These are phyloP conservation scores for Paramisgurnus dabryanus DNA, from an alignment of 2,113 vertebrate species.

Conservation along the genomic window DNA sequence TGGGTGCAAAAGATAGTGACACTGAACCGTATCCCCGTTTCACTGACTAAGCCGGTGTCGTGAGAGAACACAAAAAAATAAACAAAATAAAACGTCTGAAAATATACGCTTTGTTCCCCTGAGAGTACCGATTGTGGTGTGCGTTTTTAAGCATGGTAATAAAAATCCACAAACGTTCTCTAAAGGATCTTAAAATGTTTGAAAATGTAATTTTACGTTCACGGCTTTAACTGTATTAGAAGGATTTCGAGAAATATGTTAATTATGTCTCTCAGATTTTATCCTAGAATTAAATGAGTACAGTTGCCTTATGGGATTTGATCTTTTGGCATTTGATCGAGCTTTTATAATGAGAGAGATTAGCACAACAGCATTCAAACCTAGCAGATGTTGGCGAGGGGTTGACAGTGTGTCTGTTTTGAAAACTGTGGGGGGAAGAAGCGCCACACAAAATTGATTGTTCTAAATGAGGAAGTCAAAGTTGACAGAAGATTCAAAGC, in stretches of 20 bases:
- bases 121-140: not conserved
- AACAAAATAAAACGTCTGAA: constrained; percentile 10
- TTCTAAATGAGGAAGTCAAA: constrained; percentile 21
- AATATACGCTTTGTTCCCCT: not conserved
- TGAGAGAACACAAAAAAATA: not conserved
- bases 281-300: constrained; percentile 12
- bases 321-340: constrained; percentile 15
- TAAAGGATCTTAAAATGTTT: not conserved
- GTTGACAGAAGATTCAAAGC: constrained; percentile 23
- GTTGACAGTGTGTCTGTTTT: constrained; percentile 35
- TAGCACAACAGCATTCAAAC: constrained; percentile 22
- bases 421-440: constrained; percentile 19
- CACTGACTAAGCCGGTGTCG: constrained; percentile 14
- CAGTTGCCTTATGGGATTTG: not conserved
- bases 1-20: constrained; percentile 39
- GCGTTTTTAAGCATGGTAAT: not conserved
- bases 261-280: constrained; percentile 13
- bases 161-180: not conserved
- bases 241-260: constrained; percentile 3
- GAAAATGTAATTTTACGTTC: not conserved
- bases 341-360: constrained; percentile 30
- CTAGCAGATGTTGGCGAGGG: constrained; percentile 36
- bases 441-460: constrained; percentile 3
- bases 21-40: constrained; percentile 40
- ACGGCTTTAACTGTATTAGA: not conserved